A percentile compares a stretch with the other conserved stretches of the same genome.
These are phyloP conservation scores for Azorinus chamasolen DNA, from an alignment of 2,888 invertebrate genomes.

Conservation along the genomic window DNA sequence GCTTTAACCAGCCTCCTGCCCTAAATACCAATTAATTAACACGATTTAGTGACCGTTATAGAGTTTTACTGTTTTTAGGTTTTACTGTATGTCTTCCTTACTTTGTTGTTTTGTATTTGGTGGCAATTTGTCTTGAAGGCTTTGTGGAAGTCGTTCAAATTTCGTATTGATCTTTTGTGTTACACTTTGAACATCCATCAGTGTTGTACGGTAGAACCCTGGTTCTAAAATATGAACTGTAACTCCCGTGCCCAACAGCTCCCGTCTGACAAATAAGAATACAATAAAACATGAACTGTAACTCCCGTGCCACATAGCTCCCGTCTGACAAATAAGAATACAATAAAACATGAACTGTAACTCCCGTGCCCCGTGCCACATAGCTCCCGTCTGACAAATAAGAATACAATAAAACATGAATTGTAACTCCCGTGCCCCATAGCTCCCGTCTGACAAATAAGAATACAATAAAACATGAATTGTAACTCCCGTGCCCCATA, in stretches of 20 bases:
- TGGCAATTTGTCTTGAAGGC: no score
- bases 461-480: not conserved
- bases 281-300: not conserved
- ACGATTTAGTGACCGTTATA: no score
- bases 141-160: no score
- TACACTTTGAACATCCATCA: not conserved
- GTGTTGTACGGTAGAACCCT: conserved; percentile 6
- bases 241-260: not conserved
- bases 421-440: not conserved
- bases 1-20: no score
- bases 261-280: not conserved
- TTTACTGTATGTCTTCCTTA: no score
- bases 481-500: not conserved
- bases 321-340: not conserved
- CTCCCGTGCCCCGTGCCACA: not conserved
- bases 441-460: not conserved
- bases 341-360: not conserved
- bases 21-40: no score
- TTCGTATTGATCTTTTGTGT: no score
- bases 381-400: not conserved
- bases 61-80: no score
- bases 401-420: not conserved
- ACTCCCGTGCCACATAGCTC: not conserved
- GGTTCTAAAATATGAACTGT: conserved; percentile 8
- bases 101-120: no score